These are phyloP conservation scores for Hypercompe scribonia DNA, from an alignment of 2,888 invertebrate genomes.

Conservation along the genomic window DNA sequence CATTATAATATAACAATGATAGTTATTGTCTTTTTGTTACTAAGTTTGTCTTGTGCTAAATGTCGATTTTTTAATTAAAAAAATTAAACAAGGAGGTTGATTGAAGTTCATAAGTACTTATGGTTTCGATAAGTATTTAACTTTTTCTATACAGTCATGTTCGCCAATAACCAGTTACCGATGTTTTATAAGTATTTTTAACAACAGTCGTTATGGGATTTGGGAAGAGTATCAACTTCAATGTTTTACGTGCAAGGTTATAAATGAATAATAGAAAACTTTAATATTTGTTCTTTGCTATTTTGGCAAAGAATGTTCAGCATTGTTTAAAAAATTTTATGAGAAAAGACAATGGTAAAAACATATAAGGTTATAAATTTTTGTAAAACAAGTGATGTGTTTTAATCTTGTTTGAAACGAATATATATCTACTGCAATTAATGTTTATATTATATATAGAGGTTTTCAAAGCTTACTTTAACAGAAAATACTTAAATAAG, in stretches of 20 bases:
- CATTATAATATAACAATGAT: neutral
- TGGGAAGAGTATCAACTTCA: neutral
- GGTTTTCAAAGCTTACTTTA: conserved; percentile 54
- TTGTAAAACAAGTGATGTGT: conserved; percentile 54
- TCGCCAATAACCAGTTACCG: neutral
- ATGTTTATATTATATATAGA: conserved; percentile 53
- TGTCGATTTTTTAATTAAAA: neutral
- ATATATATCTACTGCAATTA: conserved; percentile 26
- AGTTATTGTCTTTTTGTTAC: neutral
- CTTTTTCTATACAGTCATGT: neutral
- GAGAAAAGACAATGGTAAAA: conserved; percentile 60
- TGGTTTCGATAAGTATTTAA: neutral
- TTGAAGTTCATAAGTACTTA: neutral
- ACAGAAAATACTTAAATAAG: conserved; percentile 71
- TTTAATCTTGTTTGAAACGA: conserved; percentile 59
- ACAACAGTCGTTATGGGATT: neutral
- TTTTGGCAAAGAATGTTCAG: conserved; percentile 20
- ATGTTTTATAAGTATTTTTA: neutral
- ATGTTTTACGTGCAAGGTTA: neutral
- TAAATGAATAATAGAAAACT: neutral
- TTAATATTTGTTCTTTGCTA: neutral
- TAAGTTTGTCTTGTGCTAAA: neutral
- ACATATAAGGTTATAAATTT: conserved; percentile 66
- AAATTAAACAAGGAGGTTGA: neutral
- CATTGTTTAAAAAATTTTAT: conserved; percentile 50